Evolutionary conservation across 2,113 vertebrate genomes (phyloP).

Genomic region (Pedionomus torquatus): DNA sequence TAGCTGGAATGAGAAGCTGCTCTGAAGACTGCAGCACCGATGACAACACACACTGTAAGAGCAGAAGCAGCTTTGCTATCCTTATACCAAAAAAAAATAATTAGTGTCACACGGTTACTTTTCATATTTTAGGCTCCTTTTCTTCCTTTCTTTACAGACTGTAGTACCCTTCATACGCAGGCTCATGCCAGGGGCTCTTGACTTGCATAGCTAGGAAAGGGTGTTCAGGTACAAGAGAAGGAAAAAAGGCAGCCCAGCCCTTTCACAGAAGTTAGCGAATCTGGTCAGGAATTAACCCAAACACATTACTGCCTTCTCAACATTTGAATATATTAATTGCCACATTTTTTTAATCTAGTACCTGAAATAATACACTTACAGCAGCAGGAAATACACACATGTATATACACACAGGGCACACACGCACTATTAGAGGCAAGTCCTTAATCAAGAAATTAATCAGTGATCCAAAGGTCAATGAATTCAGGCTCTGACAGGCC

Average conservation of each 20-base stretch:
- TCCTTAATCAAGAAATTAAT: not conserved
- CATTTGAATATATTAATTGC: not conserved
- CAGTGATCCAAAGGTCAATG: not conserved
- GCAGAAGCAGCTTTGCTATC: not conserved
- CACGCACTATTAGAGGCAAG: not conserved
- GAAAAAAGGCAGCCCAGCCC: not conserved
- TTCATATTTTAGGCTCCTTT: not conserved
- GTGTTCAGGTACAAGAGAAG: not conserved
- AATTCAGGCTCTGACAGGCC: not conserved
- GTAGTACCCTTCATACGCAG: not conserved
- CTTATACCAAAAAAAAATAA: not conserved
- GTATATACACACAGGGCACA: not conserved
- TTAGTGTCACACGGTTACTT: not conserved
- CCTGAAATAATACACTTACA: not conserved
- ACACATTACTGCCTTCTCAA: not conserved
- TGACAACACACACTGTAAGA: not conserved
- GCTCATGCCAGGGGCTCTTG: rapidly evolving
- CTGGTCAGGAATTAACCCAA: not conserved
- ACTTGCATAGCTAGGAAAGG: not conserved
- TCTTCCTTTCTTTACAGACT: not conserved
- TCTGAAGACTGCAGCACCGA: not conserved
- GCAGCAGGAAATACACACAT: not conserved
- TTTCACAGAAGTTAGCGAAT: not conserved
- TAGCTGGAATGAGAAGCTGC: not conserved
- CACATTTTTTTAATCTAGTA: not conserved